These are phyloP conservation scores for Esperia sulphurella DNA, from an alignment of 2,888 invertebrate species.

Conservation along the genomic window DNA sequence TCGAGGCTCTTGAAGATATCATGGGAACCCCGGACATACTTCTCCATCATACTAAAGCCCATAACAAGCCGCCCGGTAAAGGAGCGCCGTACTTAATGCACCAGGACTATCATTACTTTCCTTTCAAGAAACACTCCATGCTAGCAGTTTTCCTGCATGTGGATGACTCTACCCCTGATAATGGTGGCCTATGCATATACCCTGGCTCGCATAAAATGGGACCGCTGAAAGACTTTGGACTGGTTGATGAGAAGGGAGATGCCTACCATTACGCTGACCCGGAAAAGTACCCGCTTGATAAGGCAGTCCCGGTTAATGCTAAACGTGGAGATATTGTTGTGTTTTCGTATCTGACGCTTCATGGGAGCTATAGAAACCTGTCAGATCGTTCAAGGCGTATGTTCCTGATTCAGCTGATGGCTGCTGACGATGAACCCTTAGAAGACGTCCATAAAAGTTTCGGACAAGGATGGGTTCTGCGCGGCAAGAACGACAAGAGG, in stretches of 20 bases:
- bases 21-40: constrained; percentile 67
- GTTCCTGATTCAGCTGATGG: constrained; percentile 68
- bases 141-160: constrained; percentile 72
- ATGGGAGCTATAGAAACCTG: constrained; percentile 70
- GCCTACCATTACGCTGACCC: constrained; percentile 58
- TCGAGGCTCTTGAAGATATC: constrained; percentile 64
- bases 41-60: constrained; percentile 74
- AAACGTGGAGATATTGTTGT: constrained; percentile 69
- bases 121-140: constrained; percentile 71
- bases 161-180: constrained; percentile 68
- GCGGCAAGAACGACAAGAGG: constrained; percentile 53
- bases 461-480: constrained; percentile 66
- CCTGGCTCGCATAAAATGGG: constrained; percentile 75
- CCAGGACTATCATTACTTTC: constrained; percentile 77
- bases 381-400: constrained; percentile 60
- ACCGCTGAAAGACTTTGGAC: constrained; percentile 61
- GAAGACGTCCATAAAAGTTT: constrained; percentile 53
- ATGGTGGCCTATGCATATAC: constrained; percentile 73
- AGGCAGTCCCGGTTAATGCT: constrained; percentile 59
- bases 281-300: constrained; percentile 56
- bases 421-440: constrained; percentile 67
- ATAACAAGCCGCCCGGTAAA: constrained; percentile 66
- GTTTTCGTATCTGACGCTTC: constrained; percentile 72
- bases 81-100: constrained; percentile 74
- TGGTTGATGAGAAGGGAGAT: constrained; percentile 36